Percentiles rank a stretch among this genome's conserved stretches.
Evolutionary conservation across 2,113 vertebrate genomes (phyloP).

Genomic region (Cinclus cinclus): DNA sequence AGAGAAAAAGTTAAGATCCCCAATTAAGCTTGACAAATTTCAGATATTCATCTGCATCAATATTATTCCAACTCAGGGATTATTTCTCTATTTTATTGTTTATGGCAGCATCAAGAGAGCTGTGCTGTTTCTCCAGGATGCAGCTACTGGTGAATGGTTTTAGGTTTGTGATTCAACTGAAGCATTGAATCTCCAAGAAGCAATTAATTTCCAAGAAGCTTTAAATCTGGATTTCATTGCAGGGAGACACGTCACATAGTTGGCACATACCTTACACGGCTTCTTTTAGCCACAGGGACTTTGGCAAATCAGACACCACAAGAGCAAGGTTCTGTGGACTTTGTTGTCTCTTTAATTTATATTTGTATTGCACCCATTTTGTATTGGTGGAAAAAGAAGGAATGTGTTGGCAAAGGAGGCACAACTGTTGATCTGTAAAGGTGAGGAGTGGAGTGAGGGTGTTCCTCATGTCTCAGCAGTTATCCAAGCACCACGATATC

Average conservation of each 20-base stretch:
- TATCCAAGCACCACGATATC: accelerated
- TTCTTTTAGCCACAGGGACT: neutral
- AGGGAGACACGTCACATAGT: neutral
- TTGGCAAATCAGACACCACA: neutral
- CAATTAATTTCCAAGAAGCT: neutral
- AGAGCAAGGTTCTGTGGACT: neutral
- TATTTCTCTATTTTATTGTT: neutral
- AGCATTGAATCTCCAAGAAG: neutral
- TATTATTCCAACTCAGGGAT: neutral
- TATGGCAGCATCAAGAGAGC: neutral
- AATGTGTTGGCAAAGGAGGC: neutral
- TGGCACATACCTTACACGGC: accelerated
- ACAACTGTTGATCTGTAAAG: neutral
- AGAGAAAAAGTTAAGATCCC: neutral
- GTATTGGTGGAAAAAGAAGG: neutral
- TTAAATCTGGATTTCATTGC: neutral
- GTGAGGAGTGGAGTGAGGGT: neutral
- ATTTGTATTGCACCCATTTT: neutral
- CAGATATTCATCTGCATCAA: neutral
- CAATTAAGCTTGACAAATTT: neutral
- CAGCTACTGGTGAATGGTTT: neutral
- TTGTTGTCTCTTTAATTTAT: neutral
- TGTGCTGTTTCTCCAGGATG: neutral
- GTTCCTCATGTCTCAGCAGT: accelerated
- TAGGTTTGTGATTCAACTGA: neutral